phyloP scores from a whole-genome alignment of 2,113 vertebrate species.

The Plotosus lineatus region DNA sequence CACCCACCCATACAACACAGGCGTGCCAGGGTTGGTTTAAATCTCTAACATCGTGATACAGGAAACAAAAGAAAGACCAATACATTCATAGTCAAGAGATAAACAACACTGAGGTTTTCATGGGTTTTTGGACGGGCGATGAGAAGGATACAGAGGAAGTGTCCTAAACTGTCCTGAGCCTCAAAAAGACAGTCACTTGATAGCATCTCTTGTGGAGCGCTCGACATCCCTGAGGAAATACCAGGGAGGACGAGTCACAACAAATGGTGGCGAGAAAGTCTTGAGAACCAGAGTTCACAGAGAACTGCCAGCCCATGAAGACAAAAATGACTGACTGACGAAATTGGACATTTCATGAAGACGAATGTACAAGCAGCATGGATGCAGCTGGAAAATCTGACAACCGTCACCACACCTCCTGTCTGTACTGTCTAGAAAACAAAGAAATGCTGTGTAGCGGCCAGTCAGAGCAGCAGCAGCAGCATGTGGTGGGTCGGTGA shows the following conservation, averaged over 20 bases:
- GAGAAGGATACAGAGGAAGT: conserved; percentile 15
- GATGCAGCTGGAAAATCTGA: background rate
- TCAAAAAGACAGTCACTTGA: conserved; percentile 27
- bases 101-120: background rate
- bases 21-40: too few relatives aligned
- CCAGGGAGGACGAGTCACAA: conserved; percentile 40
- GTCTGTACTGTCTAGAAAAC: background rate
- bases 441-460: background rate
- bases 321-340: background rate
- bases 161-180: conserved; percentile 8
- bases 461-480: too few relatives aligned
- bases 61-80: background rate
- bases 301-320: background rate
- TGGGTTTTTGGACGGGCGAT: background rate
- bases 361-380: background rate
- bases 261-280: background rate
- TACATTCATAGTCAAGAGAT: background rate
- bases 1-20: too few relatives aligned
- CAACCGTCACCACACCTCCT: background rate
- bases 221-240: conserved; percentile 51
- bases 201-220: conserved; percentile 28
- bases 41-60: background rate
- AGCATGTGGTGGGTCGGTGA: too few relatives aligned
- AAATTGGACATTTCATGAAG: background rate
- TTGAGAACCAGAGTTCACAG: background rate